Percentiles rank a stretch among this genome's conserved stretches.
These are phyloP conservation scores for Triops cancriformis DNA, from an alignment of 1,140 invertebrate species.

Conservation along the genomic window DNA sequence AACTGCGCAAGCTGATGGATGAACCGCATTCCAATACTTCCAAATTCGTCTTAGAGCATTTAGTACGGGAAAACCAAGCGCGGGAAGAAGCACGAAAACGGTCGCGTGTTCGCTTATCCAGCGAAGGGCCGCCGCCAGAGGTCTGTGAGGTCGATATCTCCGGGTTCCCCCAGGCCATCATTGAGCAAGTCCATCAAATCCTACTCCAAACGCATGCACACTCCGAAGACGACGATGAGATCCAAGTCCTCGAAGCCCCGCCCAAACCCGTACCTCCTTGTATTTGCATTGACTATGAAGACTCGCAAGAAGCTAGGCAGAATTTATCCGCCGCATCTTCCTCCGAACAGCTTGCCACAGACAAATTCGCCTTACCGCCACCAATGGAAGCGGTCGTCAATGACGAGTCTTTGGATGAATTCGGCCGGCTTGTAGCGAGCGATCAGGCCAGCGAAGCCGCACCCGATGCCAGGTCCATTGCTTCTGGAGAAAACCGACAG, in stretches of 20 bases:
- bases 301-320: background rate
- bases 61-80: background rate
- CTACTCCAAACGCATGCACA: background rate
- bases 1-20: background rate
- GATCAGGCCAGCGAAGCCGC: background rate
- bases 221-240: background rate
- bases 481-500: too few species aligned
- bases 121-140: background rate
- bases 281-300: background rate
- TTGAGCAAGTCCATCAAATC: background rate
- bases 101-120: background rate
- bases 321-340: background rate
- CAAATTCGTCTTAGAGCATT: background rate
- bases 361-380: background rate
- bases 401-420: background rate
- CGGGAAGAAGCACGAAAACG: background rate
- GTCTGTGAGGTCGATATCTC: background rate
- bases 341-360: background rate
- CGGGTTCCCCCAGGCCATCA: background rate
- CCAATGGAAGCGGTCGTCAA: background rate
- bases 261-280: background rate
- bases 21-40: background rate
- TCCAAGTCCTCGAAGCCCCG: background rate
- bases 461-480: background rate
- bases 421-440: background rate